phyloP scores from a whole-genome alignment of 1,140 invertebrate genomes.

The Drosophila teissieri region DNA sequence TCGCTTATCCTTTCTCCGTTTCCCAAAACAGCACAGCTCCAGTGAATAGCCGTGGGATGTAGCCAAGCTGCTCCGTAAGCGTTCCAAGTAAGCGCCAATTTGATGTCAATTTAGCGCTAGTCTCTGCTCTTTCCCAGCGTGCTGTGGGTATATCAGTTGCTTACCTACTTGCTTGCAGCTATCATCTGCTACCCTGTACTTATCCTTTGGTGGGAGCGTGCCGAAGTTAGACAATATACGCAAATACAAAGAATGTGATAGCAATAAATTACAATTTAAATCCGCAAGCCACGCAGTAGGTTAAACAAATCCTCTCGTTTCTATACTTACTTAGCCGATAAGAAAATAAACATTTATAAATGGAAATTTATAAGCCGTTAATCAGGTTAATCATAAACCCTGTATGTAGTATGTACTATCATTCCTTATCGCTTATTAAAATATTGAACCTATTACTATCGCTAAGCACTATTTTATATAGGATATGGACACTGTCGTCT shows the following conservation, averaged over 20 bases:
- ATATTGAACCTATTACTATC: no score
- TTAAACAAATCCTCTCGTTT: no score
- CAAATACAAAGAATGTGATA: no score
- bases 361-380: no score
- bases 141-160: constrained; percentile 3
- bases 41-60: constrained; percentile 46
- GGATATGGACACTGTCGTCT: neutral
- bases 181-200: constrained; percentile 10
- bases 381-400: no score
- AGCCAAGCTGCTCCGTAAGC: neutral
- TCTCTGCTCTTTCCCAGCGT: constrained; percentile 8
- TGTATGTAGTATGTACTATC: no score
- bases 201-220: no score
- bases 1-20: constrained; percentile 39
- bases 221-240: neutral
- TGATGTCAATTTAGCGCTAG: constrained; percentile 68
- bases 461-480: neutral
- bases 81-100: constrained; percentile 50
- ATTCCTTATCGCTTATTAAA: no score
- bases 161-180: constrained; percentile 16
- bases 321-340: no score
- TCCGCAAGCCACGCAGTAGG: no score
- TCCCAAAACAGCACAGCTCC: constrained; percentile 52
- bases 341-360: no score
- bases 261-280: no score